Evolutionary conservation across 1,140 invertebrate genomes (phyloP).

Genomic region (Marisa cornuarietis): DNA sequence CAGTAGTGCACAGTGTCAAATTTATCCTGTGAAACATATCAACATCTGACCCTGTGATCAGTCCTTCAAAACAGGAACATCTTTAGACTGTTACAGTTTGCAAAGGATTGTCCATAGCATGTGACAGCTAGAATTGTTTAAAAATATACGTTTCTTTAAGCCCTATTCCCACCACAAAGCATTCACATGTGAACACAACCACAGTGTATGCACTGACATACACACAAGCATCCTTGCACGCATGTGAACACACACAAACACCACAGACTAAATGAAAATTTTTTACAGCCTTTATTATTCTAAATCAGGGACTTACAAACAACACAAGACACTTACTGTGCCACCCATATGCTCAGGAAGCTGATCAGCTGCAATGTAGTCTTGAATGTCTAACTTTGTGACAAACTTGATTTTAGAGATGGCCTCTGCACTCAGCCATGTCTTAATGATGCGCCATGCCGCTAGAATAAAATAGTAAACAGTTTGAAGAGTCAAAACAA

Average conservation of each 20-base stretch:
- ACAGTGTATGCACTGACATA: neutral
- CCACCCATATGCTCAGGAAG: constrained; percentile 86
- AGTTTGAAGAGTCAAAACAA: constrained; percentile 38
- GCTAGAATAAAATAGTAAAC: constrained; percentile 70
- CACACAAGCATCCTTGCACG: neutral
- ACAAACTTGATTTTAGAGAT: constrained; percentile 91
- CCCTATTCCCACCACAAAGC: too few relatives aligned
- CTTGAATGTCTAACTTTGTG: constrained; percentile 79
- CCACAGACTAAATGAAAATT: neutral
- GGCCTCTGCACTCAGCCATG: constrained; percentile 86
- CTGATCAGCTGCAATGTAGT: constrained; percentile 80
- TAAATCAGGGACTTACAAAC: too few relatives aligned
- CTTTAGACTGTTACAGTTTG: too few relatives aligned
- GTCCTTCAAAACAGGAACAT: too few relatives aligned
- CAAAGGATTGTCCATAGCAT: too few relatives aligned
- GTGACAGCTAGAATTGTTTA: too few relatives aligned
- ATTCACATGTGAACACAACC: too few relatives aligned
- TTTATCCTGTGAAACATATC: neutral
- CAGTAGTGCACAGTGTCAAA: constrained; percentile 2
- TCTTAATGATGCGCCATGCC: constrained; percentile 92
- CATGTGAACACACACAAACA: constrained; percentile 8
- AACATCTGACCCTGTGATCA: too few relatives aligned
- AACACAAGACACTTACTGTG: constrained; percentile 65
- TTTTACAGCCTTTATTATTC: neutral
- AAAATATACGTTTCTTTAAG: too few relatives aligned